Conservation (phyloP, 2,797 vertebrate species). For the Clarias pachynema region DNA sequence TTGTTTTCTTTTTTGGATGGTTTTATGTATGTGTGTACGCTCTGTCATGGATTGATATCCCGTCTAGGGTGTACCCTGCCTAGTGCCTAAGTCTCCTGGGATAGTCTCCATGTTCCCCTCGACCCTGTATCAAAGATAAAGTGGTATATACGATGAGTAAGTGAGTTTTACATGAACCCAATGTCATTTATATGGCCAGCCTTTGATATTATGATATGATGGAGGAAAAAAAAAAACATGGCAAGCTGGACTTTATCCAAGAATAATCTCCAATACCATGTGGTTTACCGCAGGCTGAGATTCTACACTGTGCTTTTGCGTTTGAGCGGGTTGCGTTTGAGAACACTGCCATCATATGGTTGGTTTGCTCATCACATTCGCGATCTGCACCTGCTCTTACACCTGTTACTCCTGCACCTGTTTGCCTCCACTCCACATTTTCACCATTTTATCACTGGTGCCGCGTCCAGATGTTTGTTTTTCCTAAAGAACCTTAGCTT, state of each 20-base stretch:
- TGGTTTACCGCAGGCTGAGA: background rate
- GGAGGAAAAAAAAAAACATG: background rate
- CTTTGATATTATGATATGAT: background rate
- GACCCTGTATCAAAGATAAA: too few species aligned
- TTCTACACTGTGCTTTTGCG: background rate
- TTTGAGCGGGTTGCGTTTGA: background rate
- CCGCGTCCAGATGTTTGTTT: background rate
- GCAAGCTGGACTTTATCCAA: background rate
- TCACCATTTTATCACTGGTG: background rate
- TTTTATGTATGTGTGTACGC: too few species aligned
- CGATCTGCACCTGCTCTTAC: constrained; percentile 7
- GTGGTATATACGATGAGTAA: too few species aligned
- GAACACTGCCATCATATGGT: constrained; percentile 65
- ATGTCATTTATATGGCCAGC: background rate
- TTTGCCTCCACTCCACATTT: background rate
- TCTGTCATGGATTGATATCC: too few species aligned
- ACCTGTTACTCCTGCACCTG: constrained; percentile 9
- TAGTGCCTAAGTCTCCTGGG: too few species aligned
- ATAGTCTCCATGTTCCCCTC: too few species aligned
- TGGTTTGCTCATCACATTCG: constrained; percentile 11
- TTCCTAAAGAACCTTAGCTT: background rate
- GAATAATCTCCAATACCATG: background rate
- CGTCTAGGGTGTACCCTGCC: too few species aligned
- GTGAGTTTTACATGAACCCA: background rate
- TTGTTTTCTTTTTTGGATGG: too few species aligned